These are phyloP conservation scores for Aeoliscus strigatus DNA, from an alignment of 2,797 vertebrate genomes.

Conservation along the genomic window DNA sequence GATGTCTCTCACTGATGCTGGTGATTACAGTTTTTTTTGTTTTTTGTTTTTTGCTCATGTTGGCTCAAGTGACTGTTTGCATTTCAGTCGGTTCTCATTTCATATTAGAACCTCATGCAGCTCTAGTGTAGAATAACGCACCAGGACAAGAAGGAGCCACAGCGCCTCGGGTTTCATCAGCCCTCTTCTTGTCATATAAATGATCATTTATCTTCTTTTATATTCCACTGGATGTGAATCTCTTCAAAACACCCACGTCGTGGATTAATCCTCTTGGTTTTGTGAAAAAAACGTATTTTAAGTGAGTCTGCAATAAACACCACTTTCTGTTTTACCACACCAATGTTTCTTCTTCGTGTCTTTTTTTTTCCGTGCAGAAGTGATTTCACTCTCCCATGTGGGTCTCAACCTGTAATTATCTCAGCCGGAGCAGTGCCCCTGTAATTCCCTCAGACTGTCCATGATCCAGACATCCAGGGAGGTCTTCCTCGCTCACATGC, in stretches of 20 bases:
- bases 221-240: constrained; percentile 15
- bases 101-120: no score
- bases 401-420: constrained; percentile 60
- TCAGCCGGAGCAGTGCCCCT: constrained; percentile 49
- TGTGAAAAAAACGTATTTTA: constrained; percentile 37
- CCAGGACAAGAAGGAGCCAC: no score
- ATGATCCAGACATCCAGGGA: constrained; percentile 46
- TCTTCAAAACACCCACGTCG: constrained; percentile 28
- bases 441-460: constrained; percentile 50
- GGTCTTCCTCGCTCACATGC: constrained; percentile 52
- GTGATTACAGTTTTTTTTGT: no score
- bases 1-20: no score
- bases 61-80: no score
- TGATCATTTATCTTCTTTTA: constrained; percentile 7
- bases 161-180: no score
- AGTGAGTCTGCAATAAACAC: constrained; percentile 38
- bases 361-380: constrained; percentile 51
- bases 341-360: constrained; percentile 30
- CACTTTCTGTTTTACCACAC: constrained; percentile 45
- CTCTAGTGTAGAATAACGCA: no score
- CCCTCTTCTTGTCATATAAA: no score
- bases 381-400: constrained; percentile 47
- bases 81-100: no score
- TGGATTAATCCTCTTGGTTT: constrained; percentile 33
- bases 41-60: no score